Evolutionary conservation across 2,797 vertebrate species (phyloP).

Genomic region (Gymnoscopelus braueri): DNA sequence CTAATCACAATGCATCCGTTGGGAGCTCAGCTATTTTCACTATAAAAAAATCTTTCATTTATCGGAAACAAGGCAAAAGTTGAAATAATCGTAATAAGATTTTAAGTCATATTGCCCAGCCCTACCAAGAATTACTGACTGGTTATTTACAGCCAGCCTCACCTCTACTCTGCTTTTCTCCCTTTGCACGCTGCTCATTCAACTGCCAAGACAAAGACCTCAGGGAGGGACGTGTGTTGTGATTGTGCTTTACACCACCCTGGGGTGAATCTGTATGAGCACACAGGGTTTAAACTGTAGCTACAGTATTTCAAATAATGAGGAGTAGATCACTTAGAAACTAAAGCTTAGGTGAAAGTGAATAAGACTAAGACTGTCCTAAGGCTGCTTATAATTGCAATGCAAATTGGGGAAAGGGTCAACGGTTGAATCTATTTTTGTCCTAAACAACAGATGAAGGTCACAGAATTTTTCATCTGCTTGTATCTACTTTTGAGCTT

Average conservation of each 20-base stretch:
- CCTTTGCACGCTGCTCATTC: neutral
- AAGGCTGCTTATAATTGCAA: slow-evolving; percentile 54
- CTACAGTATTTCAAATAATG: slow-evolving; percentile 51
- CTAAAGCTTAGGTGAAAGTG: slow-evolving; percentile 47
- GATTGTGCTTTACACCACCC: slow-evolving; percentile 12
- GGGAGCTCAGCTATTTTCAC: too few relatives aligned
- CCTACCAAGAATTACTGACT: too few relatives aligned
- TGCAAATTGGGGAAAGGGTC: slow-evolving; percentile 51
- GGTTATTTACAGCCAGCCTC: too few relatives aligned
- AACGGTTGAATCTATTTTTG: slow-evolving; percentile 23
- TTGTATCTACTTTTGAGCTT: slow-evolving; percentile 23
- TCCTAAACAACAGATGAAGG: slow-evolving; percentile 46
- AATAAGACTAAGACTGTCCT: slow-evolving; percentile 40
- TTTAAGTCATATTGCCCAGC: too few relatives aligned
- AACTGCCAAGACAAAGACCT: neutral
- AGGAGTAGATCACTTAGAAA: slow-evolving; percentile 11
- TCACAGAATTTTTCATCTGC: slow-evolving; percentile 27
- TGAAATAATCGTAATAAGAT: too few relatives aligned
- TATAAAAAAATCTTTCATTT: too few relatives aligned
- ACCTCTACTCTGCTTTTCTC: neutral
- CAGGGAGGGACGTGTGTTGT: slow-evolving; percentile 9
- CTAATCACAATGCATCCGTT: too few relatives aligned
- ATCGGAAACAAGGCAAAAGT: too few relatives aligned
- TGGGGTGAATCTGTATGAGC: slow-evolving; percentile 2
- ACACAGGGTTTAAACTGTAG: slow-evolving; percentile 13